Evolutionary conservation across 2,888 invertebrate species (phyloP), one percentile per base, ranked within the genome.

Genomic region (Papilio demoleus): DNA sequence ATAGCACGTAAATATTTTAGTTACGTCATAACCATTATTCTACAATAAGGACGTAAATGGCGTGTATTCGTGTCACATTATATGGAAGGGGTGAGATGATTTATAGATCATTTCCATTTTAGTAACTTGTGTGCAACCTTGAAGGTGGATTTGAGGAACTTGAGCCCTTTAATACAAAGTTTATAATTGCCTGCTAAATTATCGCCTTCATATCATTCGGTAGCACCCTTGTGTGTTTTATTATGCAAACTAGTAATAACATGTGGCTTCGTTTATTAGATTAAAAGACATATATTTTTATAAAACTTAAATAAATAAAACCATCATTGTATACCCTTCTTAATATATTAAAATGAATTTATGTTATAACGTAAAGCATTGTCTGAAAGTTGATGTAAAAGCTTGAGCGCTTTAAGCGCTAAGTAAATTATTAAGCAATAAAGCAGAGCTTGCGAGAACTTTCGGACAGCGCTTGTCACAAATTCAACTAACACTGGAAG

Each of bases 31-130:
- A 62, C 42, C 27, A 62, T 40, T 17, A 50, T 14, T 17, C 31
- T 31, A 45, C 42, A 63, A 68, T 59, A 27, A 47, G n/a, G 58
- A 27, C 58, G 42, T 68, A 64, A 68, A 67, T 58, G 59, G 50
- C 45, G 58, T 63, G 45, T 68, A 45, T 47, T 36, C 47, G n/a
- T 56, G 34, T 40, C 63, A 47, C 45, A 24, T 42, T 50, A 63
- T 36, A 59, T 60, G 36, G 63, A 24, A 58, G 47, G 58, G 45
- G 38, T 34, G 45, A 34, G 34, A 58, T 64, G 68, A 68, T 68
- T 68, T 64, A 68, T 64, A 64, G 59, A 47, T 67, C 62, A 67
- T 67, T 63, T 67, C 63, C 67, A 63, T 67, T 56, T 67, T 63
- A 45, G 56, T 63, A 40, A 61, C 24, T 50, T 34, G 58, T 67